Evolutionary conservation across 2,113 vertebrate species (phyloP), one percentile per base, ranked within the genome.

Genomic region (Tor tambroides): DNA sequence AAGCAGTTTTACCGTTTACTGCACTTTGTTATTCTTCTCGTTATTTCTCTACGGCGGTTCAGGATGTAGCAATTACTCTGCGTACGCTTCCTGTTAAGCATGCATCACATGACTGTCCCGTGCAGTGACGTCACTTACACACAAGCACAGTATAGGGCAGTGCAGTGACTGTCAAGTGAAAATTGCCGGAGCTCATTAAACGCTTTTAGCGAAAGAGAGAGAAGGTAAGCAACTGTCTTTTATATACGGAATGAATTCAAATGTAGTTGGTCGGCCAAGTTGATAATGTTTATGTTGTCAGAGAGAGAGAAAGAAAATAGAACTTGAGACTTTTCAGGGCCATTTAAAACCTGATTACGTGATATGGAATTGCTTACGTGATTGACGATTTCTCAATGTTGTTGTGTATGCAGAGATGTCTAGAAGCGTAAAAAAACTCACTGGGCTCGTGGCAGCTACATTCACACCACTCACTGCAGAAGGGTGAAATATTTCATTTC

Each of bases 371-470:
- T 35, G 51, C 49, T 51, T 51, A 51, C 49, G 0, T 5, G 3
- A 51, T 23, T 63, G 59, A 63, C 26, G 3, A 9, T 69, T 28
- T 35, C 17, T 71, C 30, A 54, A 5, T 54, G 28, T 80, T 63
- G 71, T 32, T 84, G 67, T 54, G 17, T 54, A 8, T 32, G 51
- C 87, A 89, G 49, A 11, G 74, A 95, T 95, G 95, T 95, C 95
- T 94, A 89, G 90, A 59, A 1, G 38, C 0, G 92, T 88, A 23
- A 93, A 92, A 90, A 96, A 93, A 63, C 89, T 96, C 28, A 92
- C 90, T 11, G 97, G 97, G 41, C 95, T 99, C 3, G 93, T 99
- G 43, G 97, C 98, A 43, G 98, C 98, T 19, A 96, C 97, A 1
- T 91, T 99, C 87, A 98, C 97, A 10, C 98, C 98, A 0, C 95